phyloP scores from a whole-genome alignment of 2,797 vertebrate genomes.

The Streptopelia turtur region DNA sequence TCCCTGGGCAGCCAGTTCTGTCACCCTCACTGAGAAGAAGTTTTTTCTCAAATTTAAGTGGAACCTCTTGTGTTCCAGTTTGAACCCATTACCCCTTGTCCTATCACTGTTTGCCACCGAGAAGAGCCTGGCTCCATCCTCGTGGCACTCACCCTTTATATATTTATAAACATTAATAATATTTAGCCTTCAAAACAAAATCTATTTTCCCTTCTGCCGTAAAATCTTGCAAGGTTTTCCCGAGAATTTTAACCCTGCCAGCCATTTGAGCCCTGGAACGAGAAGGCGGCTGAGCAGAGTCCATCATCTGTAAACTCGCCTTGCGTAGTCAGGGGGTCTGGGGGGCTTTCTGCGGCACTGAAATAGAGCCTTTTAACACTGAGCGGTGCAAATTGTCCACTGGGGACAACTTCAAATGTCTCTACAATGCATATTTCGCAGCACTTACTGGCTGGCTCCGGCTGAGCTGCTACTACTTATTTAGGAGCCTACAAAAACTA shows the following conservation, averaged over 20 bases:
- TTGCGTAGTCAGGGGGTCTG: constrained; percentile 63
- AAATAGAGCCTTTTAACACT: constrained; percentile 75
- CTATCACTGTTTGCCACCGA: too few species aligned
- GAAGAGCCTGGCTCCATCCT: too few species aligned
- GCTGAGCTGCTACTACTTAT: constrained; percentile 69
- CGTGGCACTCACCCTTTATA: too few species aligned
- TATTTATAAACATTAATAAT: too few species aligned
- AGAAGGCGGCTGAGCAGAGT: constrained; percentile 49
- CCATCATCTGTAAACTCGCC: constrained; percentile 71
- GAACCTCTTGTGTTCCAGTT: too few species aligned
- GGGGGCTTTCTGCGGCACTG: constrained; percentile 62
- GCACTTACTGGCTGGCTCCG: constrained; percentile 65
- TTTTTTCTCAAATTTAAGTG: too few species aligned
- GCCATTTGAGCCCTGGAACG: constrained; percentile 70
- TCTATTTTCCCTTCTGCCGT: background rate
- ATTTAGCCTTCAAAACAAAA: background rate
- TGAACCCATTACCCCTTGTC: too few species aligned
- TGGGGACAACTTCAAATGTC: constrained; percentile 75
- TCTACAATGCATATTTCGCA: constrained; percentile 65
- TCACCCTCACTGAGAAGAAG: too few species aligned
- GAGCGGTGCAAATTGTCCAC: constrained; percentile 75
- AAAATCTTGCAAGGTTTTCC: constrained; percentile 57
- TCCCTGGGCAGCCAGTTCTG: too few species aligned
- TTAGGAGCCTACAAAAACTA: constrained; percentile 68
- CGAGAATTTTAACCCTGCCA: constrained; percentile 68